Evolutionary conservation across 2,797 vertebrate genomes (phyloP).

Genomic region (Chromobotia macracanthus): DNA sequence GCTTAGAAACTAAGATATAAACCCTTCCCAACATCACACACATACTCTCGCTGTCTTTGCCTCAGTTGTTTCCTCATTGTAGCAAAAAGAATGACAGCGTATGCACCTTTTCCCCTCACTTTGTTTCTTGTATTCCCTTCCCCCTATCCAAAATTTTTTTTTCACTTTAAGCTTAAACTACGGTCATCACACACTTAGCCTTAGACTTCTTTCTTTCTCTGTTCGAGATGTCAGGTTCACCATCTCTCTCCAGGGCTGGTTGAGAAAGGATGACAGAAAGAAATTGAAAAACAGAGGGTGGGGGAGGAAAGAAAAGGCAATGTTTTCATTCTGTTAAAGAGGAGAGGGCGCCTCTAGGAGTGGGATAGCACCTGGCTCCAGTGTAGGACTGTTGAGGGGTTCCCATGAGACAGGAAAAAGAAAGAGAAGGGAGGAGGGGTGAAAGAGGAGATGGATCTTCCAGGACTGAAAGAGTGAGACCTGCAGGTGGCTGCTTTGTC

Average conservation of each 20-base stretch:
- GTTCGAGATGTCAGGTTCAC: conserved; percentile 59
- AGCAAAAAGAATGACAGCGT: conserved; percentile 29
- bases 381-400: conserved; percentile 65
- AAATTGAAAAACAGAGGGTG: conserved; percentile 67
- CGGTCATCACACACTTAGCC: conserved; percentile 40
- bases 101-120: conserved; percentile 23
- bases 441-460: conserved; percentile 23
- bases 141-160: conserved; percentile 65
- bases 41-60: conserved; percentile 65
- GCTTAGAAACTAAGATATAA: not conserved
- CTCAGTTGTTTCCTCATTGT: conserved; percentile 40
- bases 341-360: conserved; percentile 72
- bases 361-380: conserved; percentile 77
- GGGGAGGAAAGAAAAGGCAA: conserved; percentile 69
- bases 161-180: conserved; percentile 54
- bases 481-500: conserved; percentile 63
- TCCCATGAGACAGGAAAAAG: conserved; percentile 70
- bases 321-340: conserved; percentile 73
- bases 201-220: conserved; percentile 38
- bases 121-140: conserved; percentile 42
- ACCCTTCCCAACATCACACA: conserved; percentile 15
- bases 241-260: conserved; percentile 70
- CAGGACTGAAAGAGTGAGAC: conserved; percentile 9
- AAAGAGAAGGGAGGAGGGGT: conserved; percentile 53
- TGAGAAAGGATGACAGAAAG: conserved; percentile 57